Evolutionary conservation across 2,888 invertebrate genomes (phyloP).

Genomic region (Pimpla rufipes): DNA sequence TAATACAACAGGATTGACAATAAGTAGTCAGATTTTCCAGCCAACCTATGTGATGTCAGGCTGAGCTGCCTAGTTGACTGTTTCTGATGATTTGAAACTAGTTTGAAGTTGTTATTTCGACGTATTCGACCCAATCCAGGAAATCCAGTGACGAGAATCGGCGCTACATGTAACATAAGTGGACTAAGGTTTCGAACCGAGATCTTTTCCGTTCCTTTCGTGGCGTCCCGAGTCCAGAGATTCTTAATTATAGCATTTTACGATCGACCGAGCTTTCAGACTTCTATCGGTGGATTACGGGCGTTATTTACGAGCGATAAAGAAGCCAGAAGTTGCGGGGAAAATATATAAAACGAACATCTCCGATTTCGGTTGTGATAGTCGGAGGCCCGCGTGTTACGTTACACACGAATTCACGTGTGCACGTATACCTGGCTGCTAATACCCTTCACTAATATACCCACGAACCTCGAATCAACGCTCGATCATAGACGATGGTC

Average conservation of each 20-base stretch:
- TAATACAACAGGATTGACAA: neutral
- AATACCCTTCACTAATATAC: slow-evolving; percentile 17
- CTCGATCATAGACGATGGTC: slow-evolving; percentile 16
- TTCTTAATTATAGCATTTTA: slow-evolving; percentile 76
- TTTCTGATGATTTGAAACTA: neutral
- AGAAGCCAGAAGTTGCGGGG: slow-evolving; percentile 65
- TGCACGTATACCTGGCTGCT: neutral
- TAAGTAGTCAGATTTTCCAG: neutral
- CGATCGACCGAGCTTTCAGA: slow-evolving; percentile 72
- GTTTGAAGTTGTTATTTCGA: neutral
- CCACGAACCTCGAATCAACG: slow-evolving; percentile 36
- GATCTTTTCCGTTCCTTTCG: slow-evolving; percentile 34
- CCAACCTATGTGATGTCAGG: neutral
- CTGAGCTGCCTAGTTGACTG: neutral
- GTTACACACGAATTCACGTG: slow-evolving; percentile 43
- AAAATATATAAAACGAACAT: slow-evolving; percentile 66
- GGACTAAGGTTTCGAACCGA: slow-evolving; percentile 28
- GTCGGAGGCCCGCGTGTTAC: slow-evolving; percentile 58
- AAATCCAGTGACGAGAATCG: neutral
- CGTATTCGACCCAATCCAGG: neutral
- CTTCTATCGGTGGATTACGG: slow-evolving; percentile 75
- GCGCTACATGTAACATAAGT: slow-evolving; percentile 42
- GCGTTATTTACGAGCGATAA: slow-evolving; percentile 77
- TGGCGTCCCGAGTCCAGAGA: slow-evolving; percentile 59
- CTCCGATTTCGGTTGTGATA: slow-evolving; percentile 72